phyloP scores from a whole-genome alignment of 2,888 invertebrate species.

The Heliothis peltigera region DNA sequence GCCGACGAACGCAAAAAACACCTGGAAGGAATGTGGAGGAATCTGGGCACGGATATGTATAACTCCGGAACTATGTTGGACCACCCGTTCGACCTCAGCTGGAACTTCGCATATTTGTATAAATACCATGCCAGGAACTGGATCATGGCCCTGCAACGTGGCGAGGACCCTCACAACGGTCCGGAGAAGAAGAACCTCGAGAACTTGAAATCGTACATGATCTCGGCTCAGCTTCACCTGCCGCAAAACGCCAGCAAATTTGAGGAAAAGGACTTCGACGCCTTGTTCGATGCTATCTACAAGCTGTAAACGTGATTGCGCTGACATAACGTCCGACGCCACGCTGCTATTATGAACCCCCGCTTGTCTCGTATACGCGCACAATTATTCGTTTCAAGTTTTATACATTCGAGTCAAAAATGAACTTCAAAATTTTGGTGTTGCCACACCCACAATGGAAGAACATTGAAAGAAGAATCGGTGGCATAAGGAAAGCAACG shows the following conservation, averaged over 20 bases:
- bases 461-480: neutral
- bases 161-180: slow-evolving; percentile 4
- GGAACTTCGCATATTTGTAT: neutral
- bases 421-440: neutral
- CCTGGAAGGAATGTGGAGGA: neutral
- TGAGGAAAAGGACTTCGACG: neutral
- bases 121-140: slow-evolving; percentile 7
- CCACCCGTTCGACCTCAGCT: neutral
- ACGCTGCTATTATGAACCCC: neutral
- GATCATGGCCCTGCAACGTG: neutral
- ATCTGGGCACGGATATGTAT: neutral
- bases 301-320: neutral
- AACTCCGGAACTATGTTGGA: neutral
- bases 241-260: neutral
- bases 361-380: neutral
- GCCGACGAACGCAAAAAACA: neutral
- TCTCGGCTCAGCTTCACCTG: neutral
- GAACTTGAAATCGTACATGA: neutral
- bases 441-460: neutral
- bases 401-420: neutral
- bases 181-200: neutral
- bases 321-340: slow-evolving; percentile 1
- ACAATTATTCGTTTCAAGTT: neutral
- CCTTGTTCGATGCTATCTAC: slow-evolving; percentile 6
- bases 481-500: too few relatives aligned